Evolutionary conservation across 2,888 invertebrate species (phyloP).

Genomic region (Dugesia japonica): DNA sequence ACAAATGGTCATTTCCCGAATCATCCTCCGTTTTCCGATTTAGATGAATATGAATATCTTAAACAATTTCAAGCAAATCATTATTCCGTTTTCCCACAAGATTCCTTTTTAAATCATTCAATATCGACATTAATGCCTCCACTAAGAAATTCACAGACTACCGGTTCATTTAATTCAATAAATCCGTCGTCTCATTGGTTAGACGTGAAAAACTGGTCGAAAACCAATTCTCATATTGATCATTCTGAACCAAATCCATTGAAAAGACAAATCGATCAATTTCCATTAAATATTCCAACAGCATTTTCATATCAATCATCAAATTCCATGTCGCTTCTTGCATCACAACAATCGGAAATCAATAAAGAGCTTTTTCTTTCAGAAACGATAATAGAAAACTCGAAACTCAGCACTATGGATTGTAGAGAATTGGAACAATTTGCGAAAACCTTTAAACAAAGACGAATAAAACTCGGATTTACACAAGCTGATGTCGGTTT

Average conservation of each 20-base stretch:
- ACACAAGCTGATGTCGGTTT: slow-evolving; percentile 96
- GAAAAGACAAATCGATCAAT: neutral
- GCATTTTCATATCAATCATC: neutral
- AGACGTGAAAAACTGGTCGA: neutral
- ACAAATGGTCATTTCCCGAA: neutral
- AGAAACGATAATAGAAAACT: neutral
- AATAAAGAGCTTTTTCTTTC: neutral
- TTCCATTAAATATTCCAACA: neutral
- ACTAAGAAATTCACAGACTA: neutral
- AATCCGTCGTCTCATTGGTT: neutral
- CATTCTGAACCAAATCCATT: neutral
- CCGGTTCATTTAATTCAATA: neutral
- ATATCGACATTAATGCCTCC: neutral
- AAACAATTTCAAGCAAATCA: neutral
- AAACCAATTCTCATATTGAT: neutral
- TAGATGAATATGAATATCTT: neutral
- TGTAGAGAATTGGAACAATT: slow-evolving; percentile 77
- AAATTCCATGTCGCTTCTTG: neutral
- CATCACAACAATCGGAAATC: neutral
- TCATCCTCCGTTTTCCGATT: neutral
- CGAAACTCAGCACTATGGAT: neutral
- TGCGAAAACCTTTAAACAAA: slow-evolving; percentile 97
- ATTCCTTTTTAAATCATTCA: neutral
- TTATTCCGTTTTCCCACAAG: slow-evolving; percentile 2
- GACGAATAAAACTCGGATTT: slow-evolving; percentile 91